These are phyloP conservation scores for Zaprionus africanus DNA, from an alignment of 1,140 invertebrate genomes.

Conservation along the genomic window DNA sequence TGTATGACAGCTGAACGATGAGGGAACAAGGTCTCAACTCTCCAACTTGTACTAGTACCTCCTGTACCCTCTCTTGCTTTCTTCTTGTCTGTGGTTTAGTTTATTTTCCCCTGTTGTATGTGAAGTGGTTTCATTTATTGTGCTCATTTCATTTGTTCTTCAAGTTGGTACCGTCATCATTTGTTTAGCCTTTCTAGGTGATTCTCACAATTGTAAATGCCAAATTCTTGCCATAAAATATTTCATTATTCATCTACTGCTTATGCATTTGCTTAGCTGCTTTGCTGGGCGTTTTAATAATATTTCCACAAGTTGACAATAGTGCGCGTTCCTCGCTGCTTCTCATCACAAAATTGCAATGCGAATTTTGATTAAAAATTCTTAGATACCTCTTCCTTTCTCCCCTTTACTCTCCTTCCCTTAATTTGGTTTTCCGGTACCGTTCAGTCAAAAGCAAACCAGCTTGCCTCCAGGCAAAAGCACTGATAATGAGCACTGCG, in stretches of 20 bases:
- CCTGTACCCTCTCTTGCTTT: neutral
- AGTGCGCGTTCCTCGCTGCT: neutral
- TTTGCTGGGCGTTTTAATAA: neutral
- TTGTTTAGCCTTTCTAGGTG: neutral
- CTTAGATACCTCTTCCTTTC: neutral
- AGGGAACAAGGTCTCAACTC: neutral
- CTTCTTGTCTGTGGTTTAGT: conserved; percentile 3
- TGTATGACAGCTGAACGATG: conserved; percentile 30
- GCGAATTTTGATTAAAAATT: conserved; percentile 7
- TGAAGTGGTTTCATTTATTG: conserved; percentile 40
- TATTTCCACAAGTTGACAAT: neutral
- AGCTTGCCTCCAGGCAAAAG: neutral
- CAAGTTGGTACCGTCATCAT: neutral
- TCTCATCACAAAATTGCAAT: neutral
- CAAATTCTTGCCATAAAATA: neutral
- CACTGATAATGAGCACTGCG: conserved; percentile 3
- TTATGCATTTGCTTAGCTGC: neutral
- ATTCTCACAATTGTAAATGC: neutral
- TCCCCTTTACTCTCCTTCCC: neutral
- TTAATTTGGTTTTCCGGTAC: neutral
- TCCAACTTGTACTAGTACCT: neutral
- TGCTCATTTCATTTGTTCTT: neutral
- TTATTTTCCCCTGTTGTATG: conserved; percentile 6
- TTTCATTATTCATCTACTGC: neutral
- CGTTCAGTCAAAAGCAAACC: conserved; percentile 2